phyloP scores from a whole-genome alignment of 2,888 invertebrate species.

The Unio delphinus region DNA sequence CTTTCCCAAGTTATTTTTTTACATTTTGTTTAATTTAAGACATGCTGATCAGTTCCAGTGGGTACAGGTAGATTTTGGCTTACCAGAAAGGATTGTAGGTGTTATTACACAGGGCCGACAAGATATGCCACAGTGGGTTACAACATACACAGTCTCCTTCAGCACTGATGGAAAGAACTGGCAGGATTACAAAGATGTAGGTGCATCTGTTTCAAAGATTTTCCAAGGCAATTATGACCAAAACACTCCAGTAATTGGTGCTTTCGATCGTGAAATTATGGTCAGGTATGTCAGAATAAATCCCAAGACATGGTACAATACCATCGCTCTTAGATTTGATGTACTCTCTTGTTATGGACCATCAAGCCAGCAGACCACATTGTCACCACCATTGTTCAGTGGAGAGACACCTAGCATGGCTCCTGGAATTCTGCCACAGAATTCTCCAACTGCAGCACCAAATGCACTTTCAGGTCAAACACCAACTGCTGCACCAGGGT shows the following conservation, averaged over 20 bases:
- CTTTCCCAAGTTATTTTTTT: not conserved
- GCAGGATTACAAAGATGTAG: slow-evolving; percentile 29
- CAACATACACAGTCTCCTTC: slow-evolving; percentile 41
- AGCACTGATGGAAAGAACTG: slow-evolving; percentile 49
- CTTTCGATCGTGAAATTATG: slow-evolving; percentile 48
- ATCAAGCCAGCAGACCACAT: slow-evolving; percentile 8
- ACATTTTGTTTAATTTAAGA: slow-evolving; percentile 12
- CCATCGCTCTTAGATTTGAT: slow-evolving; percentile 54
- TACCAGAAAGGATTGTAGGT: slow-evolving; percentile 40
- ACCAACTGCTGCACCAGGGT: slow-evolving; percentile 12
- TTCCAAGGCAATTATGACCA: slow-evolving; percentile 47
- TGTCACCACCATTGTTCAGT: slow-evolving; percentile 6
- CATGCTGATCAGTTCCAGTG: slow-evolving; percentile 43
- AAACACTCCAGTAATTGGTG: slow-evolving; percentile 25
- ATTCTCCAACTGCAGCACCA: not conserved
- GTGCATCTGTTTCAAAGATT: slow-evolving; percentile 29
- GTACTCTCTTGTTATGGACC: slow-evolving; percentile 47
- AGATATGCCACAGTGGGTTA: slow-evolving; percentile 45
- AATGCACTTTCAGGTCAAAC: slow-evolving; percentile 1
- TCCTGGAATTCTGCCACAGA: not conserved
- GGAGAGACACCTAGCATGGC: not conserved
- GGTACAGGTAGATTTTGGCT: slow-evolving; percentile 46
- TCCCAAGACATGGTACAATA: slow-evolving; percentile 49
- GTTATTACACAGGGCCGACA: slow-evolving; percentile 45
- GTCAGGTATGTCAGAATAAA: slow-evolving; percentile 49